Evolutionary conservation across 2,888 invertebrate genomes (phyloP), one percentile per base, ranked within the genome.

Genomic region (Papilio elwesi): DNA sequence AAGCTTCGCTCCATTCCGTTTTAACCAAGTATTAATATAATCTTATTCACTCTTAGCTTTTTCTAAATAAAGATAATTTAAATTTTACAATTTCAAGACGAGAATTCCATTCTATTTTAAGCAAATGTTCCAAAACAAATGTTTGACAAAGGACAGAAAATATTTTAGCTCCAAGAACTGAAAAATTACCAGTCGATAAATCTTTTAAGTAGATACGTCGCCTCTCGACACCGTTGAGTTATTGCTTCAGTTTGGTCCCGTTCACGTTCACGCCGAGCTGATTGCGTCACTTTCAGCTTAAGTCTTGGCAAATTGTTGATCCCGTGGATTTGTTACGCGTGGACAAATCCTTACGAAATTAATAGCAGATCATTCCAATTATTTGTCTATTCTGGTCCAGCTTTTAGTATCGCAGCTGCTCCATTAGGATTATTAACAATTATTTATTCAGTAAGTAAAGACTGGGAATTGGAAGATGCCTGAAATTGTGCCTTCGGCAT

Each of bases 141-240:
- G 36, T 57, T 57, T 57, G 36, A 57, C 36, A 57, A 57, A 57
- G 12, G 36, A 26, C 57, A 2, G 36, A 36, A 57, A 36, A 57
- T 57, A 57, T 57, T 57, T 57, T 13, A 57, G 5, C 8, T 7
- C 12, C 10, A 36, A 36, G 55, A 57, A 57, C 26, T 59, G 38
- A 59, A 59, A 59, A 59, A 59, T 59, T 59, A 59, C 8, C 13
- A 38, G 57, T 38, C 57, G n/a, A 59, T 59, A 59, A 59, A 59
- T 59, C 57, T 59, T 59, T 59, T 0, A 11, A 38, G 2, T 13
- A 59, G 57, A 59, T 59, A 59, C 13, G 57, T 38, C 57, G 57
- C 26, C 13, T 6, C 57, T 8, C n/a, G 53, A 15, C 53, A 10
- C n/a, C 38, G 38, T 9, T 59, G 57, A 59, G 38, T 59, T 59